Base-by-base conservation (phyloP, 2,888 invertebrate genomes). In the Branchinecta sandiegonensis region DNA sequence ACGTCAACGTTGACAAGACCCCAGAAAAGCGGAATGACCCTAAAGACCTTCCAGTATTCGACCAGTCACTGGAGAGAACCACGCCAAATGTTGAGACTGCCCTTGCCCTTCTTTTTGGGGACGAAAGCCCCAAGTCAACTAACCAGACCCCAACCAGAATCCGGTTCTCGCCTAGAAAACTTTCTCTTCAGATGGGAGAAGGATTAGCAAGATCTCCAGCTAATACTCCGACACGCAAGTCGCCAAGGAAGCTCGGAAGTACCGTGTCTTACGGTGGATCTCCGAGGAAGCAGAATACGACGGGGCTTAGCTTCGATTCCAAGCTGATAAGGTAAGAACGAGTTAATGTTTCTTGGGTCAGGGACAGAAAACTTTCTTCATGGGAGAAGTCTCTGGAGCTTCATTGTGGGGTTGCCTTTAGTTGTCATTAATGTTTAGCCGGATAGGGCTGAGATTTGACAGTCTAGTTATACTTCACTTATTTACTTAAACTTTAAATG, bases 1-100 rank as follows among this genome's bases (percentile, higher is more conserved):
- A 56, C 56, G 17, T 56, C n/a, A 56, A n/a, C n/a, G 56, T 56
- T 56, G 56, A 56, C 17, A 56, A 56, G 17, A 56, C 56, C 14
- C 56, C 56, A 9, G 56, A 56, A 56, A 56, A 56, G 17, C 17
- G 14, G 8, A n/a, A 56, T 17, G 56, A 17, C 56, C 56, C 17
- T 10, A 56, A 17, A 56, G 56, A 10, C 56, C n/a, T 56, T 10
- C 56, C 56, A 56, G 17, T 56, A 14, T 56, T 56, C 9, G 56
- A 56, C 8, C 8, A 56, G 56, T n/a, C n/a, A 14, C 14, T 56
- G 14, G 17, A 56, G 56, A 56, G 14, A 56, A 56, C n/a, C 17
- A 17, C 17, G n/a, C 14, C 56, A 56, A 17, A 56, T 17, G 56
- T 56, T 56, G 56, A 56, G 17, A 14, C 10, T 56, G 56, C 56